Percentiles rank a stretch among this genome's conserved stretches.
These are phyloP conservation scores for Stenchaetothrips biformis DNA, from an alignment of 2,888 invertebrate species.

Conservation along the genomic window DNA sequence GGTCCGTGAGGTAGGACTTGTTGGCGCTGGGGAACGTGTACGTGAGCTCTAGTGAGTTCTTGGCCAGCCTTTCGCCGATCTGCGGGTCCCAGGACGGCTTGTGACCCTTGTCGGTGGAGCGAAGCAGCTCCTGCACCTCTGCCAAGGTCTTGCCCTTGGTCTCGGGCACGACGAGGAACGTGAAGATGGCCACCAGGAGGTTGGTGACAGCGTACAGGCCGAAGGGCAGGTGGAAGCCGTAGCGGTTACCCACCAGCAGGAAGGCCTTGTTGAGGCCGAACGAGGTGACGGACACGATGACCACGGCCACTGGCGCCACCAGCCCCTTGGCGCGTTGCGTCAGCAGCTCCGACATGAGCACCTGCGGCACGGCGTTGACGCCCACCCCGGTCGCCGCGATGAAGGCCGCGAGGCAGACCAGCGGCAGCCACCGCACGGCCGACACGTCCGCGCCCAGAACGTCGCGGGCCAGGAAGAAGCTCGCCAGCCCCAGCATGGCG, in stretches of 20 bases:
- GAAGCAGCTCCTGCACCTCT: slow-evolving; percentile 56
- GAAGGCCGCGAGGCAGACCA: neutral
- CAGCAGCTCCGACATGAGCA: slow-evolving; percentile 20
- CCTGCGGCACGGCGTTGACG: slow-evolving; percentile 21
- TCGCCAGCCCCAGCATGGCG: slow-evolving; percentile 2
- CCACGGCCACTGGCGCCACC: neutral
- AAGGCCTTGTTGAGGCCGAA: slow-evolving; percentile 26
- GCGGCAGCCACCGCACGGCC: neutral
- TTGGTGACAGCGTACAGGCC: slow-evolving; percentile 33
- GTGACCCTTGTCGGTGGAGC: slow-evolving; percentile 72
- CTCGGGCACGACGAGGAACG: slow-evolving; percentile 36
- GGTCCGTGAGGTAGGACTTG: neutral
- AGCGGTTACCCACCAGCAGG: slow-evolving; percentile 32
- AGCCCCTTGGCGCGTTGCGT: neutral
- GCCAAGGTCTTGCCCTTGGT: slow-evolving; percentile 38
- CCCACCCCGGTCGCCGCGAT: neutral
- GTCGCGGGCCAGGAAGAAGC: slow-evolving; percentile 14
- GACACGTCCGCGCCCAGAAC: neutral
- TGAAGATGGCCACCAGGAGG: slow-evolving; percentile 33
- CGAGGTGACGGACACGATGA: slow-evolving; percentile 7
- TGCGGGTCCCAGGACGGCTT: slow-evolving; percentile 40
- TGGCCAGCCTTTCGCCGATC: neutral
- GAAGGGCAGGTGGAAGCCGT: slow-evolving; percentile 37
- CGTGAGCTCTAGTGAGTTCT: neutral
- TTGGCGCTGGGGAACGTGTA: neutral